Base-by-base conservation (phyloP, 1,140 invertebrate genomes). In the Tachypleus tridentatus region DNA sequence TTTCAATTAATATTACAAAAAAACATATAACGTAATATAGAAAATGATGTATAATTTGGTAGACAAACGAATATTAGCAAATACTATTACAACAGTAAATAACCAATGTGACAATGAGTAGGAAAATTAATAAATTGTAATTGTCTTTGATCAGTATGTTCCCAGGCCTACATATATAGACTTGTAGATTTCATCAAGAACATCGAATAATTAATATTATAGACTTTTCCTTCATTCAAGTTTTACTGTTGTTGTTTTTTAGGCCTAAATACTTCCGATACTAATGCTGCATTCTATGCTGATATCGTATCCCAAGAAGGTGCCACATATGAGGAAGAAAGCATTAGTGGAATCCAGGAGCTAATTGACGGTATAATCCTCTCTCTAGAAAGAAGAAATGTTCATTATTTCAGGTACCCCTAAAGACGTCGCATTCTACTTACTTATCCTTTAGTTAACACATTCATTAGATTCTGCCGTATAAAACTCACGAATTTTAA, bases 361-460 rank as follows among this genome's bases (percentile, higher is more conserved):
- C 54, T 71, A 1, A 66, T 71, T n/a, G 70, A 71, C 57, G 69
- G 70, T 58, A 57, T 71, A 48, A 70, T 71, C 29, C 65, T 67
- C 52, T 66, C 60, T 9, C 54, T 71, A 4, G 64, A 67, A 29
- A 61, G 64, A 57, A 66, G 67, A 60, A 71, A 71, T 60, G 64
- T 70, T 4, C 69, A 71, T 62, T 71, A 64, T 52, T 71, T 71
- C 50, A 71, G 64, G 70, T 71, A 67, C 29, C 29, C 0, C 29
- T 29, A 29, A 29, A 29, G 29, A 29, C 57, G 64, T 48, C 10
- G 10, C 48, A n/a, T 48, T 10, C 4, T 49, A 29, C 58, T 60
- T 48, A 47, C 58, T 60, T 48, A 47, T 48, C 48, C 4, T 60
- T 60, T 3, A 10, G 48, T 60, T 9, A 60, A 60, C 29, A 63